A percentile compares a stretch with the other conserved stretches of the same genome.
Conservation (phyloP, 2,113 vertebrate species). For the Pogona vitticeps region DNA sequence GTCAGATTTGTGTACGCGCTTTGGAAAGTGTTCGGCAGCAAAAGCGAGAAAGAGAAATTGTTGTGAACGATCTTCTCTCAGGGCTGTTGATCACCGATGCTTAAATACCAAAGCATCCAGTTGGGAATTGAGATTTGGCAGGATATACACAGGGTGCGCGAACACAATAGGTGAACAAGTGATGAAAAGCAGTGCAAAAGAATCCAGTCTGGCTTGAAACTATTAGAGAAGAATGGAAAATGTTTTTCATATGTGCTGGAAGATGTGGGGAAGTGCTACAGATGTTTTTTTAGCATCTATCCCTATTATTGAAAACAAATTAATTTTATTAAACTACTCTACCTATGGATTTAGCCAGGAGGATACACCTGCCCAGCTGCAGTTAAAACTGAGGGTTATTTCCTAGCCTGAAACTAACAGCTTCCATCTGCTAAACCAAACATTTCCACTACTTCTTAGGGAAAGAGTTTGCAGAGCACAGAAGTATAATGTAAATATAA, state of each 20-base stretch:
- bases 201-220: background rate
- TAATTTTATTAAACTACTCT: background rate
- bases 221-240: background rate
- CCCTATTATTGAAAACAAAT: slow-evolving; percentile 1
- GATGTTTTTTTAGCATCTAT: background rate
- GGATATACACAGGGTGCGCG: background rate
- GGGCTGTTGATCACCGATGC: background rate
- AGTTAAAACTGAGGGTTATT: background rate
- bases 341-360: background rate
- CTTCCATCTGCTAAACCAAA: slow-evolving; percentile 21
- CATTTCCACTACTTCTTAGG: background rate
- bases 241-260: slow-evolving; percentile 8
- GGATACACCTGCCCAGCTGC: slow-evolving; percentile 25
- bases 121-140: background rate
- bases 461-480: background rate
- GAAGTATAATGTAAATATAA: too few relatives aligned
- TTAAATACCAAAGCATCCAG: background rate
- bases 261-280: background rate
- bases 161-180: background rate
- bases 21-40: background rate
- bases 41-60: background rate
- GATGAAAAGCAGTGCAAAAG: background rate
- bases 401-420: slow-evolving; percentile 2
- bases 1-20: background rate
- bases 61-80: background rate